These are phyloP conservation scores for Papilio polytes DNA, from an alignment of 1,140 invertebrate species.

Conservation along the genomic window DNA sequence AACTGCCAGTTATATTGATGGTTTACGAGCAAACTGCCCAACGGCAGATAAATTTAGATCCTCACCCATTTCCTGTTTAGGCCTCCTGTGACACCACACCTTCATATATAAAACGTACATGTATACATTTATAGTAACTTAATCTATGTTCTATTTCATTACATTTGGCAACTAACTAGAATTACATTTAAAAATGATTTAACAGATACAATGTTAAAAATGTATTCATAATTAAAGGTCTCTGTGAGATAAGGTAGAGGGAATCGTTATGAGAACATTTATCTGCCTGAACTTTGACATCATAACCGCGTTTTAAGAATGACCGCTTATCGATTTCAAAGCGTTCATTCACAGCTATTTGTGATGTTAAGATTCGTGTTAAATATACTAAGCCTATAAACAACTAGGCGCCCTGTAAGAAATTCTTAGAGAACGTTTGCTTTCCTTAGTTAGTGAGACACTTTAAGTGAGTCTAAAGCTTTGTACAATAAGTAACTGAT, in stretches of 20 bases:
- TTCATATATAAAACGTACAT: neutral
- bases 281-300: conserved; percentile 72
- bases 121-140: neutral
- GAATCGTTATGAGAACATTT: conserved; percentile 55
- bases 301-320: conserved; percentile 73
- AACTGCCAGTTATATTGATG: conserved; percentile 29
- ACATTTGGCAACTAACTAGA: neutral
- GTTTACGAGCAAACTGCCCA: conserved; percentile 23
- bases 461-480: neutral
- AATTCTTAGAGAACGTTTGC: neutral
- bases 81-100: neutral
- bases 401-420: neutral
- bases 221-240: conserved; percentile 39
- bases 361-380: conserved; percentile 39
- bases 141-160: neutral
- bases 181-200: neutral
- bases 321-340: conserved; percentile 70
- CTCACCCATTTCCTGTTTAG: conserved; percentile 14
- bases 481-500: neutral
- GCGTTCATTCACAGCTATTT: conserved; percentile 72
- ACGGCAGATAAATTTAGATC: conserved; percentile 17
- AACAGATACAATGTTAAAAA: conserved; percentile 25
- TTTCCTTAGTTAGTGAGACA: neutral
- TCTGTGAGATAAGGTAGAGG: conserved; percentile 45
- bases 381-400: neutral